Evolutionary conservation across 2,888 invertebrate genomes (phyloP), one percentile per base, ranked within the genome.

Genomic region (Leucania comma): DNA sequence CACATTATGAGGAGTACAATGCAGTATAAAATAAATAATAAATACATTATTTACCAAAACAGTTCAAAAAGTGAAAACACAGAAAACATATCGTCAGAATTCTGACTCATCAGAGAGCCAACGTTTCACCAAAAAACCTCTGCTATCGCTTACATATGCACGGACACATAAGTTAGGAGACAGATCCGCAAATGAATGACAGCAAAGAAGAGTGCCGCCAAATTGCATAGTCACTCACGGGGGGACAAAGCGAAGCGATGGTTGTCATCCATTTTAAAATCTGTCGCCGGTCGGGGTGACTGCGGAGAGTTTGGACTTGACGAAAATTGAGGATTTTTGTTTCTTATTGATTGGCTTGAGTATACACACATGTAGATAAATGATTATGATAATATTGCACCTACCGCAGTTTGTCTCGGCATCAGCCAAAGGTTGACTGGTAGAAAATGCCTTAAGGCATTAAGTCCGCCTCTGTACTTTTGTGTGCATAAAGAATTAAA

Each of bases 191-290:
- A 85, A 87, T 85, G 87, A 87, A 88, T 86, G 90, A 85, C 87
- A 81, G 83, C 68, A 73, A 85, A 87, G 87, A 82, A 87, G 84
- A 83, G 85, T 68, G 76, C 83, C 87, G 84, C 88, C 87, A 93
- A 93, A 95, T 93, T 94, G 93, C 94, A 90, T 88, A 90, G 90
- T 93, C 94, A 92, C 91, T 93, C 93, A 89, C 89, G 66, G 69
- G 57, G 81, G 82, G 81, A 87, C 94, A 94, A 94, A 94, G 94
- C 93, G 90, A 90, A 90, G 88, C 89, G 86, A 86, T 89, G 91
- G 87, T 89, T 94, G 93, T 94, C 94, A 94, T 95, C 92, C 94
- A 94, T 95, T 95, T 95, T 95, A 93, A 95, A 95, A 94, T 93
- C 92, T 89, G 89, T 86, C 84, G 86, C 86, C 79, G 77, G 86